Evolutionary conservation across 2,113 vertebrate genomes (phyloP), one percentile per base, ranked within the genome.

Genomic region (Acanthochromis polyacanthus): DNA sequence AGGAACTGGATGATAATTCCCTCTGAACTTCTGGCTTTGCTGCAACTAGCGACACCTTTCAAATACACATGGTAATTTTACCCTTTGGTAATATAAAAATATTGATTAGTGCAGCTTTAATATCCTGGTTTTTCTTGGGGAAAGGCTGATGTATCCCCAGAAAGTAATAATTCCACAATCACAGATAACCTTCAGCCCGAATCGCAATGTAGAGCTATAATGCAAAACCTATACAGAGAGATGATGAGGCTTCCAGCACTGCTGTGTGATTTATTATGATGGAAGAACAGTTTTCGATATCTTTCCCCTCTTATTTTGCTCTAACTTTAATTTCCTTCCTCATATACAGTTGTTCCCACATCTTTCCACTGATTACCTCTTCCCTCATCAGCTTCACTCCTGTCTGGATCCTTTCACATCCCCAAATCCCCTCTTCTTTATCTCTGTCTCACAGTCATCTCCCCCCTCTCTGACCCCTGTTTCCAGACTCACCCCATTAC

Each of bases 281-380:
- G 16, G 6, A 16, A n/a, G n/a, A 48, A 28, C 15, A 36, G 48
- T 51, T 59, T 68, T 48, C 28, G 36, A 3, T 5, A 25, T 75
- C 46, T 61, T 6, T 57, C 45, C 10, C 12, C 20, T 53, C 32
- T 53, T 28, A 28, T 68, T 78, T 80, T 38, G 38, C 67, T 78
- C 38, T 53, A 71, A 23, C 53, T 61, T 78, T 65, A 3, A 6
- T 72, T 81, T 69, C 52, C 58, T 40, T 63, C 50, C 46, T 65
- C 20, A 43, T 55, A 0, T 51, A 16, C 3, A 16, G 9, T 43
- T 10, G 0, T 28, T 32, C 10, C 50, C 16, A 16, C 59, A 14
- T 64, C 46, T 69, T 74, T 56, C 25, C 11, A 10, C 43, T 52
- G 30, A 11, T 66, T 43, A 52, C 59, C 40, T n/a, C 30, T 60